Conservation (phyloP, 2,888 invertebrate genomes). For the Lasioglossum pauxillum region DNA sequence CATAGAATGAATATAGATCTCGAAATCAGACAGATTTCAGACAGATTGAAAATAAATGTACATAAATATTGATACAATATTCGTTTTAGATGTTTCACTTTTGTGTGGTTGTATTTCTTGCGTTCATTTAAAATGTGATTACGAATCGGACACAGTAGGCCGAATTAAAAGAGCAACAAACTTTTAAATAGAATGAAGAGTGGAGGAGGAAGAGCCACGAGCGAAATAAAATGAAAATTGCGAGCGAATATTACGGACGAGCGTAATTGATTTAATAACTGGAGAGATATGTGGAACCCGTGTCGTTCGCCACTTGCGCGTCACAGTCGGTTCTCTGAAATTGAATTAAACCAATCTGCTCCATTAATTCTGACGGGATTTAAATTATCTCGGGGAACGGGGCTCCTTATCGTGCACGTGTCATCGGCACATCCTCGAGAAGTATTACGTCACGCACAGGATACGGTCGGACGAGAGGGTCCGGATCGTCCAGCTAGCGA, state of each 20-base stretch:
- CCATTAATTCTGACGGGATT: not conserved
- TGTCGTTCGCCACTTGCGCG: not conserved
- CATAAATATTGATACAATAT: not conserved
- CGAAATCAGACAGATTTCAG: not conserved
- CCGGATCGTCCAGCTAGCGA: constrained; percentile 62
- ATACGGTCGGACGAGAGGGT: constrained; percentile 28
- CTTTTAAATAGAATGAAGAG: too few relatives aligned
- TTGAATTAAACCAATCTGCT: not conserved
- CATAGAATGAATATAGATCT: not conserved
- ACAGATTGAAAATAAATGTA: not conserved
- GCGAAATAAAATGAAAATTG: not conserved
- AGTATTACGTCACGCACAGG: constrained; percentile 54
- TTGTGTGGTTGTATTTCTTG: too few relatives aligned
- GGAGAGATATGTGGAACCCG: not conserved
- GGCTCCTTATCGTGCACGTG: constrained; percentile 31
- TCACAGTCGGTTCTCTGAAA: not conserved
- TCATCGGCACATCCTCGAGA: constrained; percentile 18
- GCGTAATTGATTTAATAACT: not conserved
- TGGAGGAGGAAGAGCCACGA: too few relatives aligned
- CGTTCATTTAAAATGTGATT: too few relatives aligned
- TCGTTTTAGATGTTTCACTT: too few relatives aligned
- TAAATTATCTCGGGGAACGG: not conserved
- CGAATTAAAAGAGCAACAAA: too few relatives aligned
- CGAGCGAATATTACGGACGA: not conserved
- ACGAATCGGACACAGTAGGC: too few relatives aligned